Evolutionary conservation across 2,797 vertebrate species (phyloP), one percentile per base, ranked within the genome.

Genomic region (Falco biarmicus): DNA sequence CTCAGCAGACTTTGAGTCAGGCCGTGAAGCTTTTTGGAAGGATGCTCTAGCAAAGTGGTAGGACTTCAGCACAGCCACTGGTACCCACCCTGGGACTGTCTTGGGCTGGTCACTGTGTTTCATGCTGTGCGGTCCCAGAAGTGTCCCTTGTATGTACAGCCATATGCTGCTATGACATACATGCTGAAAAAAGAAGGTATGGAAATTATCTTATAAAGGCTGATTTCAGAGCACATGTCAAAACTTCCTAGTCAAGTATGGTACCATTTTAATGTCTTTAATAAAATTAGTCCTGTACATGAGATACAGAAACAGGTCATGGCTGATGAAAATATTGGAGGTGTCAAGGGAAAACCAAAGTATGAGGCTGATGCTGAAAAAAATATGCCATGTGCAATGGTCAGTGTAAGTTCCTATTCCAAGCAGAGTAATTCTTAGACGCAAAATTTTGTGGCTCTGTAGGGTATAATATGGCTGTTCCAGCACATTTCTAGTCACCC

Each of bases 131-230:
- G 77, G 26, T 84, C 26, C 50, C 39, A 47, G 1, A 13, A 66
- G 5, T 0, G 0, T 18, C 47, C 26, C 54, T 56, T 43, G 17
- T 53, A 21, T 5, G 21, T 47, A 25, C 1, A 5, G 22, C 17
- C 1, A 1, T 18, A 48, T 0, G 3, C 13, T 56, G 54, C 5
- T 11, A 47, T 0, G 1, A 43, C 0, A 0, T 8, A 28, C 26
- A 22, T 0, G 0, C 26, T 66, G 61, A 28, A 80, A 87, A 74
- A 86, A 47, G 24, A 29, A 57, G 24, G 5, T 34, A 74, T 1
- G 2, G 9, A 1, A 6, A 13, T 37, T 39, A 19, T 3, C 4
- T 39, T 28, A 64, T 11, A 65, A 84, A 94, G 47, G 29, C 8
- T 54, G 59, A 60, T 76, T 89, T 87, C 66, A 76, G 47, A 84